Conservation (phyloP, 30 jellyfish, hydroid and myxozoan genomes). For the Rhopilema esculentum region DNA sequence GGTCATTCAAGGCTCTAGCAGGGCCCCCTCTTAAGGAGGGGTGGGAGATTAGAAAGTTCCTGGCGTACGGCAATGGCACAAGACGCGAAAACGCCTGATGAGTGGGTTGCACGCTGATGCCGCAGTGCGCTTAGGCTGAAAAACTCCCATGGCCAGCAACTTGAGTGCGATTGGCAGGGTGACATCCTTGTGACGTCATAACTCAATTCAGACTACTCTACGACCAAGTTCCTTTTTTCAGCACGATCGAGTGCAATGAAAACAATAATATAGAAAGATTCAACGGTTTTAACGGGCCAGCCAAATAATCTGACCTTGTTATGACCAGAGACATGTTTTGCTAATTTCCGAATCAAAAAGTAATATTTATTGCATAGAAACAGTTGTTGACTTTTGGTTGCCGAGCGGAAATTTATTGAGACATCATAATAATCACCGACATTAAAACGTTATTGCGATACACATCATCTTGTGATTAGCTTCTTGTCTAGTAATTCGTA, state of each 20-base stretch:
- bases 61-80: slow-evolving; percentile 64
- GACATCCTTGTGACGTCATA: slow-evolving; percentile 66
- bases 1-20: slow-evolving; percentile 78
- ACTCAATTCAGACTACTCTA: slow-evolving; percentile 93
- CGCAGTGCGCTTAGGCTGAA: slow-evolving; percentile 61
- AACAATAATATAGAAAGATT: too few species aligned
- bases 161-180: slow-evolving; percentile 84
- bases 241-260: too few species aligned
- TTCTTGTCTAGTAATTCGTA: too few species aligned
- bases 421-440: too few species aligned
- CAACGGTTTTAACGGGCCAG: too few species aligned
- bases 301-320: too few species aligned
- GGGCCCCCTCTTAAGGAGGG: slow-evolving; percentile 82
- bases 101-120: slow-evolving; percentile 66
- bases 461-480: not conserved
- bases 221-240: slow-evolving; percentile 61
- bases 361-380: too few species aligned
- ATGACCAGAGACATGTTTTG: too few species aligned
- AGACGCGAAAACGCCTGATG: slow-evolving; percentile 61
- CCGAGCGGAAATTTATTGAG: too few species aligned
- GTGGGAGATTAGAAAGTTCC: slow-evolving; percentile 82
- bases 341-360: too few species aligned
- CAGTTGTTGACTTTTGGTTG: too few species aligned
- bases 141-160: slow-evolving; percentile 86
- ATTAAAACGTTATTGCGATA: not conserved